These are phyloP conservation scores for Aythya baeri DNA, from an alignment of 2,113 vertebrate genomes.

Conservation along the genomic window DNA sequence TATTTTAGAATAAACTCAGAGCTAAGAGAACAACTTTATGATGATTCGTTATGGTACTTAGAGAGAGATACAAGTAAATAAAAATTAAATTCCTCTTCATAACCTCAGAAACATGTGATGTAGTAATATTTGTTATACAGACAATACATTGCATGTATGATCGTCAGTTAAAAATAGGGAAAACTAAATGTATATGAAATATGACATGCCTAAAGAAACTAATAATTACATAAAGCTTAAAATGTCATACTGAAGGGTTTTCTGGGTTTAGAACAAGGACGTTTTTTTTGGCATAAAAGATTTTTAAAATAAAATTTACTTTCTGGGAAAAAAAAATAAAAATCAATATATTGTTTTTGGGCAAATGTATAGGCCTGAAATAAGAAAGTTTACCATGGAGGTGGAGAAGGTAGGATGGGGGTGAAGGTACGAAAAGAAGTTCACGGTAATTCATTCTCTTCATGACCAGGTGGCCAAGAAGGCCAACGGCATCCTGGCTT, in stretches of 20 bases:
- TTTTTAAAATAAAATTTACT: not conserved
- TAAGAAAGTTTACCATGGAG: not conserved
- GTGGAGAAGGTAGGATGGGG: too few species aligned
- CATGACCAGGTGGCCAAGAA: too few species aligned
- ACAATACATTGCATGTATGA: not conserved
- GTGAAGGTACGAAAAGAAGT: too few species aligned
- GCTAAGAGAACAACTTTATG: not conserved
- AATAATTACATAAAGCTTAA: not conserved
- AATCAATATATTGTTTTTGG: not conserved
- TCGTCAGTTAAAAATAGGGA: not conserved
- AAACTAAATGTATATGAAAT: not conserved
- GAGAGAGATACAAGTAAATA: not conserved
- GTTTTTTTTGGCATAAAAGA: accelerated
- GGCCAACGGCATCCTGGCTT: too few species aligned
- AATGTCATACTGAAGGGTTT: not conserved
- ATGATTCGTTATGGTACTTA: not conserved
- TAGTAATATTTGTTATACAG: accelerated
- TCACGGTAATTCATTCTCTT: not conserved
- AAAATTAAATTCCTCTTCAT: not conserved
- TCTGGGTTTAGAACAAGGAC: not conserved
- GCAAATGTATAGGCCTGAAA: not conserved
- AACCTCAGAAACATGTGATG: not conserved
- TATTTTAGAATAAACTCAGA: not conserved
- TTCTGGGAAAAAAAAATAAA: not conserved
- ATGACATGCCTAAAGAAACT: not conserved